These are phyloP conservation scores for Coilia nasus DNA, from an alignment of 2,797 vertebrate genomes.

Conservation along the genomic window DNA sequence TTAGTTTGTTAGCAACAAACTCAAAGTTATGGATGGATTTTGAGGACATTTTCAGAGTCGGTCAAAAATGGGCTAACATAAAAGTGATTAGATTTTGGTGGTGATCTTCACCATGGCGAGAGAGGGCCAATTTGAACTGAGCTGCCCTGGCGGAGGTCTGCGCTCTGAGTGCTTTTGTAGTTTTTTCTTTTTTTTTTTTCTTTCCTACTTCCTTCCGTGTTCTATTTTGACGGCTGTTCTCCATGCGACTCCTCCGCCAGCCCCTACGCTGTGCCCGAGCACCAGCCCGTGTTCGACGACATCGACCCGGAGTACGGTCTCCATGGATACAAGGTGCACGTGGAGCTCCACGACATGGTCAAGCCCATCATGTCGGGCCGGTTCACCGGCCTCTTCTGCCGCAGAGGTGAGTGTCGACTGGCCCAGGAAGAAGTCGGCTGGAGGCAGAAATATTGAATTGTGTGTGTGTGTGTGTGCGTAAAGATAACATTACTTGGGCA, in stretches of 20 bases:
- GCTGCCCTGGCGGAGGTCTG: too few species aligned
- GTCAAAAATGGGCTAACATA: too few species aligned
- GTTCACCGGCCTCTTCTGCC: constrained; percentile 81
- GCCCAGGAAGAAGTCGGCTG: not conserved
- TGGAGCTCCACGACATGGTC: constrained; percentile 78
- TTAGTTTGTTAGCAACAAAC: too few species aligned
- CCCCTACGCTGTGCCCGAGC: constrained; percentile 64
- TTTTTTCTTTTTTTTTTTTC: not conserved
- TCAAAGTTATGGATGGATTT: too few species aligned
- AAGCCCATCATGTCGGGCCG: constrained; percentile 76
- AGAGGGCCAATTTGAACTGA: too few species aligned
- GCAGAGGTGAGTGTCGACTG: constrained; percentile 74
- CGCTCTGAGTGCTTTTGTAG: not conserved
- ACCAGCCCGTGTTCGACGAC: constrained; percentile 76
- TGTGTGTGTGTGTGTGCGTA: not conserved
- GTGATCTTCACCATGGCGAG: too few species aligned
- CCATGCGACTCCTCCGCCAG: constrained; percentile 58
- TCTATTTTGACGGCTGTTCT: not conserved
- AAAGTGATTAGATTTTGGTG: too few species aligned
- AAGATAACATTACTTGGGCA: not conserved
- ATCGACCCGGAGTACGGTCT: constrained; percentile 83
- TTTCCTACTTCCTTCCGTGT: constrained; percentile 27
- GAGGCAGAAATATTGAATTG: constrained; percentile 12
- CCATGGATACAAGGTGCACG: constrained; percentile 83
- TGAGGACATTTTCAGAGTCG: too few species aligned